Conservation (phyloP, 2,888 invertebrate genomes). For the Lithosia quadra region DNA sequence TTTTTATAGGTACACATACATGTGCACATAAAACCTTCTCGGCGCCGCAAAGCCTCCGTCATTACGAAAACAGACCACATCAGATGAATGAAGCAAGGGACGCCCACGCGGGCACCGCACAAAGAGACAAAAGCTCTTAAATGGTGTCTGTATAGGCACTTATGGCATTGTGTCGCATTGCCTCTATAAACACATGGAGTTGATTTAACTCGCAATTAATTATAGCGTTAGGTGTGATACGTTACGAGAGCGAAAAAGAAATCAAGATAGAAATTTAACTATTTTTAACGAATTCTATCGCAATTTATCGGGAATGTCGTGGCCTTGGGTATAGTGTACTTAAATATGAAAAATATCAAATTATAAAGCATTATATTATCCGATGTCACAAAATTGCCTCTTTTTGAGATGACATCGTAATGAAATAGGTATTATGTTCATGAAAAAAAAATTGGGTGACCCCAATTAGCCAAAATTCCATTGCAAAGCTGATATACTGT, state of each 20-base stretch:
- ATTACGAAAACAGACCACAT: slow-evolving; percentile 75
- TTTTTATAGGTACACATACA: slow-evolving; percentile 50
- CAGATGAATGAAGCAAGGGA: slow-evolving; percentile 78
- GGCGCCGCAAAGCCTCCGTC: slow-evolving; percentile 70
- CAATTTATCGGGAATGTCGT: too few species aligned
- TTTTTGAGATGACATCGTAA: too few species aligned
- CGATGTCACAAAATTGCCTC: too few species aligned
- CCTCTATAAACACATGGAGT: slow-evolving; percentile 42
- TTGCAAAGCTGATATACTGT: too few species aligned
- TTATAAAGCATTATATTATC: background rate
- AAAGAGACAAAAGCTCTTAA: slow-evolving; percentile 76
- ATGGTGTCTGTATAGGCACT: slow-evolving; percentile 61
- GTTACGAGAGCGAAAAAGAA: slow-evolving; percentile 5
- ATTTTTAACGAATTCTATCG: too few species aligned
- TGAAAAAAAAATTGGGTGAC: too few species aligned
- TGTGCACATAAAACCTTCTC: slow-evolving; percentile 58
- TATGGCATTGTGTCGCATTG: slow-evolving; percentile 56
- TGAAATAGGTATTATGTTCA: too few species aligned
- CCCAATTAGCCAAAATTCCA: too few species aligned
- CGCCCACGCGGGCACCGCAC: slow-evolving; percentile 74
- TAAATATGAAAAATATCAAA: background rate
- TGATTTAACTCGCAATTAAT: slow-evolving; percentile 50
- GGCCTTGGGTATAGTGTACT: too few species aligned
- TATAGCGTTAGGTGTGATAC: slow-evolving; percentile 15
- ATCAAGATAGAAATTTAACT: too few species aligned